Conservation (phyloP, 2,797 vertebrate genomes). For the Lophura swinhoii region DNA sequence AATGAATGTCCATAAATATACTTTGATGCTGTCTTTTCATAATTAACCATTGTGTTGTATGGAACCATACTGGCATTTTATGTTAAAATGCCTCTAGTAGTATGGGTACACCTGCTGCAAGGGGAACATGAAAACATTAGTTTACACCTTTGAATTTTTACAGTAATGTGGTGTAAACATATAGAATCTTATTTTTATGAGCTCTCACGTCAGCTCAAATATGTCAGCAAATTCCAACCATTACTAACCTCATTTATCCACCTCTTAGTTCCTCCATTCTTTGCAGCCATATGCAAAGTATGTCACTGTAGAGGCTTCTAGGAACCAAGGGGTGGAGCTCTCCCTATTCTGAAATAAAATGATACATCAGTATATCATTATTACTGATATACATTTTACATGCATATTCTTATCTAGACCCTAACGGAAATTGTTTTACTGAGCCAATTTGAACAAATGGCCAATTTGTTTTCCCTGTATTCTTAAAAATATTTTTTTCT, state of each 20-base stretch:
- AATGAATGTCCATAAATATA: conserved; percentile 82
- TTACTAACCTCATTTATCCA: not conserved
- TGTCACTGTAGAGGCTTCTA: conserved; percentile 14
- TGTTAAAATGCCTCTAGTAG: conserved; percentile 80
- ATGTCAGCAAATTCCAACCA: conserved; percentile 44
- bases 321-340: conserved; percentile 46
- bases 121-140: conserved; percentile 64
- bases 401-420: conserved; percentile 47
- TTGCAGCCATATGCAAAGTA: conserved; percentile 11
- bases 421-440: conserved; percentile 51
- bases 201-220: not conserved
- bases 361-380: conserved; percentile 14
- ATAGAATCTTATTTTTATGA: conserved; percentile 46
- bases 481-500: conserved; percentile 62
- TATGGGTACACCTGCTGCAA: conserved; percentile 83
- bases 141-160: conserved; percentile 77
- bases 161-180: conserved; percentile 76
- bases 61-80: conserved; percentile 86
- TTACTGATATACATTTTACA: conserved; percentile 69
- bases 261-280: conserved; percentile 43
- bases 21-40: conserved; percentile 82
- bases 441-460: not conserved
- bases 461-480: conserved; percentile 24
- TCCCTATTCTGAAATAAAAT: conserved; percentile 38
- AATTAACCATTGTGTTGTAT: conserved; percentile 83